These are phyloP conservation scores for Musca domestica DNA, from an alignment of 1,140 invertebrate genomes.

Conservation along the genomic window DNA sequence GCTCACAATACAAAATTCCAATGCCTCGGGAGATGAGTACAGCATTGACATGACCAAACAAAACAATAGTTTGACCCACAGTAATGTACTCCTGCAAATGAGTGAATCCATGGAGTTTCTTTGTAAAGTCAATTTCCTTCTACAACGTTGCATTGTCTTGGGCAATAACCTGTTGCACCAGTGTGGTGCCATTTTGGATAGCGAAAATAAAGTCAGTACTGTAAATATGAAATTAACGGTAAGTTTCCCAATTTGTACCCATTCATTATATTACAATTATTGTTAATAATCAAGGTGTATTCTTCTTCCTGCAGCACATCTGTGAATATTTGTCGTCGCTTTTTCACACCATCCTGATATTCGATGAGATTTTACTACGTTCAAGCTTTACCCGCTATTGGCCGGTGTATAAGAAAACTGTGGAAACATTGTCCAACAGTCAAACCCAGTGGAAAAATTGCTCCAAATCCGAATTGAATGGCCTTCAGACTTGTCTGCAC, in stretches of 20 bases:
- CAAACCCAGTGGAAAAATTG: conserved; percentile 18
- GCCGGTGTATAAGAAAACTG: conserved; percentile 43
- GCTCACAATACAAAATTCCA: conserved; percentile 27
- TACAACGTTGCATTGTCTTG: conserved; percentile 38
- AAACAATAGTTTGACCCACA: conserved; percentile 3
- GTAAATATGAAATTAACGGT: neutral
- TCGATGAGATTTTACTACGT: conserved; percentile 39
- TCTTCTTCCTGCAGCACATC: conserved; percentile 30
- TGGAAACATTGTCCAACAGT: conserved; percentile 33
- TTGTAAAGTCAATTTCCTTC: conserved; percentile 43
- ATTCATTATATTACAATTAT: conserved; percentile 27
- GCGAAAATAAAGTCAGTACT: conserved; percentile 6
- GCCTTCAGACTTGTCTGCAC: conserved; percentile 34
- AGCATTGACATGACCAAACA: neutral
- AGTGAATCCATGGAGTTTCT: conserved; percentile 45
- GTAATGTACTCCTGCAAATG: conserved; percentile 33
- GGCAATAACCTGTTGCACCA: conserved; percentile 42
- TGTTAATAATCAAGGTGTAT: conserved; percentile 30
- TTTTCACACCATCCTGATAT: conserved; percentile 37
- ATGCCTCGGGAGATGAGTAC: neutral
- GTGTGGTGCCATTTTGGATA: conserved; percentile 31
- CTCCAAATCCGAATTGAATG: conserved; percentile 32
- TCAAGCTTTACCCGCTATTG: conserved; percentile 35
- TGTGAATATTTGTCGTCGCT: conserved; percentile 38
- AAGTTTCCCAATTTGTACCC: neutral